Evolutionary conservation across 1,140 invertebrate genomes (phyloP), one percentile per base, ranked within the genome.

Genomic region (Tetranychus cinnabarinus): DNA sequence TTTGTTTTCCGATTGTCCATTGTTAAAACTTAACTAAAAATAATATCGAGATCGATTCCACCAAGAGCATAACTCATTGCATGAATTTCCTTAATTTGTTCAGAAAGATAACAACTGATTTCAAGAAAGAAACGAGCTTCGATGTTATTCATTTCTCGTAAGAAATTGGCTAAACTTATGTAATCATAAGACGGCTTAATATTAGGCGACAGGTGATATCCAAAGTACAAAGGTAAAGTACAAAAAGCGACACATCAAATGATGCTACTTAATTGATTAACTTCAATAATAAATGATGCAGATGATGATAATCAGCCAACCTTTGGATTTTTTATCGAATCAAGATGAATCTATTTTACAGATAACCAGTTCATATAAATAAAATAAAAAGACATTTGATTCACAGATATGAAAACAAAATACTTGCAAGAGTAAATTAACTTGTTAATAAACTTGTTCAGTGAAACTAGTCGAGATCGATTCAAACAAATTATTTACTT

Each of bases 261-360:
- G 45, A n/a, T 31, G 39, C 45, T 39, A 36, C 42, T 8, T 59
- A 23, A 7, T 31, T 54, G 15, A 46, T 42, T 33, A 1, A 34
- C 42, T 23, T 23, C 23, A 23, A 23, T 0, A 23, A 23, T 23
- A n/a, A 59, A 58, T 39, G 59, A 23, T 12, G 50, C 46, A 1
- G 56, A 15, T 33, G 23, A 23, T 34, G 46, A 34, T 46, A 59
- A 3, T 64, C 62, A 2, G 72, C 72, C 23, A 7, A 76, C 68
- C 1, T 75, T 65, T 3, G 74, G 74, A 65, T 76, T 75, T 10
- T 72, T 70, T 8, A 74, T 74, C 0, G 74, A 73, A 66, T 76
- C 75, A 13, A 75, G 64, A 2, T 74, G 74, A 31, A 76, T 23
- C 23, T 23, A 23, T 23, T 23, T 23, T 23, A 23, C 23, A 23